phyloP scores from a whole-genome alignment of 1,140 invertebrate genomes.

The Brachionus manjavacas region DNA sequence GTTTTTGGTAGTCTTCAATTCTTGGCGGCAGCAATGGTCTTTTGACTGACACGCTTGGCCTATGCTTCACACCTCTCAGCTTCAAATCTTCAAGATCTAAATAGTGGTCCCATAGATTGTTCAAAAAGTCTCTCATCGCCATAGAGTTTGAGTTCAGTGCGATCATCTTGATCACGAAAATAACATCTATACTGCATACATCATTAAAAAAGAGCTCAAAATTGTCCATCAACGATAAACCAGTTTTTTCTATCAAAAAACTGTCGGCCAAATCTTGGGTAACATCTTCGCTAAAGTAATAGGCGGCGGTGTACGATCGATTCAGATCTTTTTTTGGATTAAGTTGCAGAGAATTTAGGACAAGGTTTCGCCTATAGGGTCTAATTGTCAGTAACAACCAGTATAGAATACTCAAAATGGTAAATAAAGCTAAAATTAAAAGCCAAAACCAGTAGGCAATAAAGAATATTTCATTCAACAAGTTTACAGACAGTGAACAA shows the following conservation, averaged over 20 bases:
- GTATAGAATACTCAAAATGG: background rate
- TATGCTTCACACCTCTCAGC: background rate
- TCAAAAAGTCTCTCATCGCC: slow-evolving; percentile 36
- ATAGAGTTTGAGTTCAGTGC: slow-evolving; percentile 20
- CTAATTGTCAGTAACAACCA: background rate
- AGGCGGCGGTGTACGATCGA: slow-evolving; percentile 1
- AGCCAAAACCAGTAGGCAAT: slow-evolving; percentile 63
- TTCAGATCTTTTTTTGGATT: slow-evolving; percentile 7
- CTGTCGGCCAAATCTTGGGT: background rate
- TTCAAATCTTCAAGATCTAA: slow-evolving; percentile 35
- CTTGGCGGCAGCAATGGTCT: background rate
- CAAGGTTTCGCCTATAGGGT: background rate
- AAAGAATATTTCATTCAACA: slow-evolving; percentile 63
- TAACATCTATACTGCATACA: slow-evolving; percentile 21
- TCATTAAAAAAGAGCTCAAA: slow-evolving; percentile 34
- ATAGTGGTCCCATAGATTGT: slow-evolving; percentile 36
- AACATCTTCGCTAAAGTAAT: slow-evolving; percentile 16
- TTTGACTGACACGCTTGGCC: background rate
- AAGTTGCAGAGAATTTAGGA: slow-evolving; percentile 23
- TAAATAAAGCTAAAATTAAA: background rate
- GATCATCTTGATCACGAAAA: slow-evolving; percentile 25
- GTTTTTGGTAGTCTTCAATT: background rate
- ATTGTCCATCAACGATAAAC: slow-evolving; percentile 28
- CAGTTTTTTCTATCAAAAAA: slow-evolving; percentile 22
- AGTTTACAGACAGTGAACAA: slow-evolving; percentile 61